Conservation (phyloP, 2,888 invertebrate genomes). For the Lamellibrachia columna region DNA sequence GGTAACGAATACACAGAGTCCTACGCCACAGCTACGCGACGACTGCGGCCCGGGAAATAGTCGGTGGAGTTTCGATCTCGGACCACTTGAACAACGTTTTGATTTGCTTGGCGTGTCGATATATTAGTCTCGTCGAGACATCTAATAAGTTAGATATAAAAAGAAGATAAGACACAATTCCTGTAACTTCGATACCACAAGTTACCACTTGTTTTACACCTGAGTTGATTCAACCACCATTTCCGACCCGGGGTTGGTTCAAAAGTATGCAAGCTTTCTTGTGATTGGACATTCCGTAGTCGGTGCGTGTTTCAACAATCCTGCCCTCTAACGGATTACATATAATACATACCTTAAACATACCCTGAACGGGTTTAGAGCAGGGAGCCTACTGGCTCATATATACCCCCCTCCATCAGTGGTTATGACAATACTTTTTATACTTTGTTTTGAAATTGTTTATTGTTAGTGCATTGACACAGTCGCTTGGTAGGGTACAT, state of each 20-base stretch:
- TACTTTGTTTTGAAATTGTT: too few relatives aligned
- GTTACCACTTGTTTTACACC: not conserved
- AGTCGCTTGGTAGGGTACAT: too few relatives aligned
- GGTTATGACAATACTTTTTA: too few relatives aligned
- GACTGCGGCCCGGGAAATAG: not conserved
- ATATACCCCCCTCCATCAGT: too few relatives aligned
- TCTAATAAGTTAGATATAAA: not conserved
- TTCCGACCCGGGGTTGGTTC: conserved; percentile 6
- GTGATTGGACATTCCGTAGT: not conserved
- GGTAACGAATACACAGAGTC: too few relatives aligned
- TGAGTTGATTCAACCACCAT: not conserved
- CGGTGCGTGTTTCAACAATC: not conserved
- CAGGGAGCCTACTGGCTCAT: too few relatives aligned
- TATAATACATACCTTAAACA: too few relatives aligned
- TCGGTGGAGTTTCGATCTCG: not conserved
- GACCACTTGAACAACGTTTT: not conserved
- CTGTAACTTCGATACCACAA: not conserved
- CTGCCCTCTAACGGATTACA: too few relatives aligned
- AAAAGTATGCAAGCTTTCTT: conserved; percentile 1
- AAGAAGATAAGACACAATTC: not conserved
- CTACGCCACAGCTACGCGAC: not conserved
- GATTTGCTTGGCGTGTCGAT: not conserved
- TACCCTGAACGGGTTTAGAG: too few relatives aligned
- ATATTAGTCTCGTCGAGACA: not conserved
- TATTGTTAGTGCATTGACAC: too few relatives aligned